Evolutionary conservation across 2,113 vertebrate species (phyloP), one percentile per base, ranked within the genome.

Genomic region (Indicator indicator): DNA sequence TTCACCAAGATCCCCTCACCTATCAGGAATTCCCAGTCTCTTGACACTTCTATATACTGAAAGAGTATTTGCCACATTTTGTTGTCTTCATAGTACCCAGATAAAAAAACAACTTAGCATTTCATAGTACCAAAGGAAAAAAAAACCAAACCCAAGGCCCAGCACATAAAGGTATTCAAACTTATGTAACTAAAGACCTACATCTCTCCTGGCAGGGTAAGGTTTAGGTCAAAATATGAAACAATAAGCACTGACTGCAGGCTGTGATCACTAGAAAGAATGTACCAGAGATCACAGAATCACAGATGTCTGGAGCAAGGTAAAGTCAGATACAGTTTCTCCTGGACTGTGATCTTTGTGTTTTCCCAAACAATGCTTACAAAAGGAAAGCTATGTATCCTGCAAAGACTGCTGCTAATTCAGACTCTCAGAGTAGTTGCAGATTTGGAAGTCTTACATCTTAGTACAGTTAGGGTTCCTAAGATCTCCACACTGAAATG

Each of bases 31-130:
- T 38, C 99, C 99, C 65, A 99, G 98, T 56, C 99, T 98, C 97
- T 99, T 99, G 76, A 99, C 99, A 65, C 99, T 99, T 97, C 99
- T 98, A 94, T 99, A 99, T 24, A 99, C 98, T 5, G 99, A 99
- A 38, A 99, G 97, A 7, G 98, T 99, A 86, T 99, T 99, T 93
- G 99, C 99, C 94, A 99, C 99, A 90, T 99, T 36, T 26, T 65
- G 38, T 70, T 30, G 27, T 67, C 64, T 81, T 85, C 59, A 52
- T 11, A 71, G 24, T 3, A 77, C 9, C 48, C 67, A 67, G 38
- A 24, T 58, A 69, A 71, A 64, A 74, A 60, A 58, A 17, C 8
- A 63, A 58, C 16, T 4, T 18, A 64, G 10, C 12, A 69, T n/a
- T 82, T 76, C 42, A 56, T 6, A 69, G 16, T 15, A 74, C 40